A percentile compares a stretch with the other conserved stretches of the same genome.
These are phyloP conservation scores for Micrastur ruficollis DNA, from an alignment of 2,797 vertebrate genomes.

Conservation along the genomic window DNA sequence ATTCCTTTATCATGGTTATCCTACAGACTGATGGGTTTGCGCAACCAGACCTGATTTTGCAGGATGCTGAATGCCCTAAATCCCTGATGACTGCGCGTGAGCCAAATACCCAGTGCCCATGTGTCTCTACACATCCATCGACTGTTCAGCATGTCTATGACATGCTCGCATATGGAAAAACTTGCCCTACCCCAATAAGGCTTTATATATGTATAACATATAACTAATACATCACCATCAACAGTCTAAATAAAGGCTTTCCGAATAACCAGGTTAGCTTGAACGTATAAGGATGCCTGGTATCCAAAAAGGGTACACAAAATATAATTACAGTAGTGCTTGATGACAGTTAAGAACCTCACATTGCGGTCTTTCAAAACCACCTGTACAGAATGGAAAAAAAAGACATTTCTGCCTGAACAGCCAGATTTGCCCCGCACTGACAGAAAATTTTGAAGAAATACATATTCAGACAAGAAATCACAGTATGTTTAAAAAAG, in stretches of 20 bases:
- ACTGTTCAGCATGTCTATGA: background rate
- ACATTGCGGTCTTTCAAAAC: background rate
- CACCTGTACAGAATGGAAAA: background rate
- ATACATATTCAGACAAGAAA: background rate
- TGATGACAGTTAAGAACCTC: background rate
- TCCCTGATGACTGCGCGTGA: background rate
- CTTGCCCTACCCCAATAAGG: background rate
- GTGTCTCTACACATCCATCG: accelerated
- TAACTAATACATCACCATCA: background rate
- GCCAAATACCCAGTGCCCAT: accelerated
- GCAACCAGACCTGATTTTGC: background rate
- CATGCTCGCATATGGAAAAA: accelerated
- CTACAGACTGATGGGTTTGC: background rate
- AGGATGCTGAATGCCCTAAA: background rate
- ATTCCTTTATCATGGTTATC: too few relatives aligned
- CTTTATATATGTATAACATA: accelerated
- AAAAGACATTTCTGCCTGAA: background rate
- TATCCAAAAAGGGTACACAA: background rate
- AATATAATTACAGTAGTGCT: background rate
- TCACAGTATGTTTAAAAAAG: accelerated
- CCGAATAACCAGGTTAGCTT: background rate
- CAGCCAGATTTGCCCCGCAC: background rate
- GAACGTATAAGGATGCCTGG: background rate
- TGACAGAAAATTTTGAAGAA: background rate
- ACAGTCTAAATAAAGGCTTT: background rate